phyloP scores from a whole-genome alignment of 2,888 invertebrate genomes.

The Drosophila engyochracea region DNA sequence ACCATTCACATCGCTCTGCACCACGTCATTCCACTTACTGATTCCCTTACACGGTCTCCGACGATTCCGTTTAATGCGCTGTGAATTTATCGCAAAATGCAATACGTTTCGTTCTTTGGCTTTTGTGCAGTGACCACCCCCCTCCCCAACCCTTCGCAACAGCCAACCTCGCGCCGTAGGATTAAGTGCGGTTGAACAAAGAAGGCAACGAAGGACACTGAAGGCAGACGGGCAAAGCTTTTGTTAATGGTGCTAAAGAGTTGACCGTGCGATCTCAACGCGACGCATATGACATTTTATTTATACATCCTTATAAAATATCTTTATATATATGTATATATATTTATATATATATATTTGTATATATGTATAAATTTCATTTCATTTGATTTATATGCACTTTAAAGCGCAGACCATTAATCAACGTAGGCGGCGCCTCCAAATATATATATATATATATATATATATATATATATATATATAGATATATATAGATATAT shows the following conservation, averaged over 20 bases:
- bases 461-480: background rate
- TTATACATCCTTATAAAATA: slow-evolving; percentile 18
- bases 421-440: slow-evolving; percentile 63
- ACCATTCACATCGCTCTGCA: background rate
- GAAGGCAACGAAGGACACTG: slow-evolving; percentile 62
- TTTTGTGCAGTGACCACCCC: slow-evolving; percentile 26
- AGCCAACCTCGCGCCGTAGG: slow-evolving; percentile 35
- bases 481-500: background rate
- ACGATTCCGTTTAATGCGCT: slow-evolving; percentile 65
- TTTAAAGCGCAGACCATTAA: slow-evolving; percentile 67
- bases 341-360: background rate
- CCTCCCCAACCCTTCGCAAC: background rate
- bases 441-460: background rate
- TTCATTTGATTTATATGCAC: slow-evolving; percentile 70
- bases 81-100: slow-evolving; percentile 80
- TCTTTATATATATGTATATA: background rate
- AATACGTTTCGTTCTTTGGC: slow-evolving; percentile 48
- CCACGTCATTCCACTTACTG: background rate
- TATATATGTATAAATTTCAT: slow-evolving; percentile 39
- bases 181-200: slow-evolving; percentile 77
- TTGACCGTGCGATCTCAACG: slow-evolving; percentile 52
- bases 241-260: slow-evolving; percentile 81
- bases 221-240: slow-evolving; percentile 52
- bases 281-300: slow-evolving; percentile 42
- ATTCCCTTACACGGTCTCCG: slow-evolving; percentile 25